Evolutionary conservation across 2,113 vertebrate species (phyloP), one percentile per base, ranked within the genome.

Genomic region (Callopanchax toddi): DNA sequence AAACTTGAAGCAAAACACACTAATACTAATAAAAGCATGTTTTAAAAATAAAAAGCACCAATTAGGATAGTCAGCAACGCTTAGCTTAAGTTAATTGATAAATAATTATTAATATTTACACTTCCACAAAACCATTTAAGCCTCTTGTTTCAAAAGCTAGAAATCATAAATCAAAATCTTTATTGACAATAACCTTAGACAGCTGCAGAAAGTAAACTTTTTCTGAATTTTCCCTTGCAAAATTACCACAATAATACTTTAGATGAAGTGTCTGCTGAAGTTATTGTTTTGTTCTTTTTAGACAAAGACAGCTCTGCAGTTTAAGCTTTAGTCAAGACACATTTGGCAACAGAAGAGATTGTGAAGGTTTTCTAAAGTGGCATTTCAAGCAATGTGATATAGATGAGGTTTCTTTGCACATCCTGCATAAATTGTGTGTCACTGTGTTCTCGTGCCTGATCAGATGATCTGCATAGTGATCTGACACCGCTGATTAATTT

Each of bases 401-500:
- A 44, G 52, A 78, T 67, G 42, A 26, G 37, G 76, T 43, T 66
- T 51, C 57, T 67, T 59, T 67, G 64, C 32, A 74, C 60, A 73
- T 54, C 51, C 64, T 77, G 70, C 68, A 68, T 51, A 79, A 67
- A 74, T 70, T 60, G 32, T 72, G 61, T 66, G 50, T 65, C 49
- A 64, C 53, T 51, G 62, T 43, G 48, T 74, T 81, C 50, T 46
- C 53, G 65, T 4, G 64, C 62, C 58, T 48, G 71, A 76, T 87
- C 71, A 82, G 74, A 83, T 58, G 84, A 84, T 78, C 44, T 76
- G 69, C 67, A 74, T 67, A 60, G 70, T 58, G 66, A 78, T 74
- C 59, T 85, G 87, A 80, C 82, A 85, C 74, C 71, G 29, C 61
- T 81, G 85, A 89, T 85, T 71, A 78, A 88, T 88, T 71, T 63